Evolutionary conservation across 1,140 invertebrate species (phyloP).

Genomic region (Hermetia illucens): DNA sequence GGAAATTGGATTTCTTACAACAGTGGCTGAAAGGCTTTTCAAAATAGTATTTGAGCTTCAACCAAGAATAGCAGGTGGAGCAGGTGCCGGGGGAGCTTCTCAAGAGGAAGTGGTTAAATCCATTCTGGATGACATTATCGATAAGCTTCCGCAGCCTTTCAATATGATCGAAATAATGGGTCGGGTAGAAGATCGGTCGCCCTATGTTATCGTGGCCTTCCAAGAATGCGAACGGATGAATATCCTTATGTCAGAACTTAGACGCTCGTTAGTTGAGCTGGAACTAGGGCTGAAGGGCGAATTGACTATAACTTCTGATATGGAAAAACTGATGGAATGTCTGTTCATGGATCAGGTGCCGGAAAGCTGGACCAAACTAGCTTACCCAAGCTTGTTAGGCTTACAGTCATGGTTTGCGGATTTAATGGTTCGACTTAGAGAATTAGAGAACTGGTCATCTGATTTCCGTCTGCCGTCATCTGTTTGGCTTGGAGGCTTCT

Average conservation of each 20-base stretch:
- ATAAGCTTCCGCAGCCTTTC: conserved; percentile 81
- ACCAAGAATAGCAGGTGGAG: conserved; percentile 48
- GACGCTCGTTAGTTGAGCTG: conserved; percentile 67
- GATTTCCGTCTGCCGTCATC: conserved; percentile 71
- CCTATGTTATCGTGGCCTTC: conserved; percentile 82
- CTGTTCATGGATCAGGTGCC: conserved; percentile 81
- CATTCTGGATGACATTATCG: conserved; percentile 75
- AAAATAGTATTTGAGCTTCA: conserved; percentile 85
- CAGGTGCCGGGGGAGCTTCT: conserved; percentile 48
- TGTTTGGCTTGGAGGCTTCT: conserved; percentile 88
- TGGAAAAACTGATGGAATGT: conserved; percentile 75
- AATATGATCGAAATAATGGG: conserved; percentile 73
- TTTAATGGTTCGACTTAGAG: conserved; percentile 59
- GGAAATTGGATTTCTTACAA: conserved; percentile 86
- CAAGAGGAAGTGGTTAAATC: conserved; percentile 74
- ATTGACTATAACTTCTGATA: conserved; percentile 79
- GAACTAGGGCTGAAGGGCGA: conserved; percentile 86
- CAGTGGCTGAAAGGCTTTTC: conserved; percentile 73
- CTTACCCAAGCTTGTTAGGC: conserved; percentile 78
- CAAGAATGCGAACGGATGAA: conserved; percentile 97
- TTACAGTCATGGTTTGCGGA: conserved; percentile 82
- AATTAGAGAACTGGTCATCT: conserved; percentile 62
- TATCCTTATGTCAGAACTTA: conserved; percentile 62
- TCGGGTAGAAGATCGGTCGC: conserved; percentile 79
- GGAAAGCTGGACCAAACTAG: conserved; percentile 62